These are phyloP conservation scores for Neostethus bicornis DNA, from an alignment of 2,797 vertebrate species.

Conservation along the genomic window DNA sequence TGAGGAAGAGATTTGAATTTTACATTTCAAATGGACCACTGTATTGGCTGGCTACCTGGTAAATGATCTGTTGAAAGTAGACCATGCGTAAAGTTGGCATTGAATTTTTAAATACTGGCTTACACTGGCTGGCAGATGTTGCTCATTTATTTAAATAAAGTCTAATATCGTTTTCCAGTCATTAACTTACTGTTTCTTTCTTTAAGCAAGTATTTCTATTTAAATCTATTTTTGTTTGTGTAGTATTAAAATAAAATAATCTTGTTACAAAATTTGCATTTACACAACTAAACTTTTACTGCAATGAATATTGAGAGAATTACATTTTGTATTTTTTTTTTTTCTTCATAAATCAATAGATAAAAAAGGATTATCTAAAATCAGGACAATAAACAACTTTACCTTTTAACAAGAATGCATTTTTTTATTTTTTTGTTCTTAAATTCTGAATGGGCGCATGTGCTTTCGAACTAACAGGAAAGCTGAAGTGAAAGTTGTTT, in stretches of 20 bases:
- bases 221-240: too few species aligned
- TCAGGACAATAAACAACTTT: slow-evolving; percentile 28
- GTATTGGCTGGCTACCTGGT: not conserved
- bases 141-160: slow-evolving; percentile 1
- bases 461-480: too few species aligned
- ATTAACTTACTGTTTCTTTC: not conserved
- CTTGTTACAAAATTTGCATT: too few species aligned
- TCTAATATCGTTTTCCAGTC: slow-evolving; percentile 3
- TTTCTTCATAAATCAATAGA: slow-evolving; percentile 30
- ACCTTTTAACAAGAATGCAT: too few species aligned
- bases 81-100: not conserved
- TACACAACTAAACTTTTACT: not conserved
- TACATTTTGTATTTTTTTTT: not conserved
- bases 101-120: slow-evolving; percentile 2
- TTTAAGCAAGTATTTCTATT: too few species aligned
- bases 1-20: not conserved
- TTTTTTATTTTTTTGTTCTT: too few species aligned
- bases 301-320: slow-evolving; percentile 4
- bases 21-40: not conserved
- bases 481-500: too few species aligned
- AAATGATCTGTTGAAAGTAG: not conserved
- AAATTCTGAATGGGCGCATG: too few species aligned
- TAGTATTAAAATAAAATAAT: too few species aligned
- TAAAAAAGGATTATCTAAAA: slow-evolving; percentile 23
- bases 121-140: not conserved